A percentile compares a stretch with the other conserved stretches of the same genome.
phyloP scores from a whole-genome alignment of 2,888 invertebrate species.

The Arge pagana region DNA sequence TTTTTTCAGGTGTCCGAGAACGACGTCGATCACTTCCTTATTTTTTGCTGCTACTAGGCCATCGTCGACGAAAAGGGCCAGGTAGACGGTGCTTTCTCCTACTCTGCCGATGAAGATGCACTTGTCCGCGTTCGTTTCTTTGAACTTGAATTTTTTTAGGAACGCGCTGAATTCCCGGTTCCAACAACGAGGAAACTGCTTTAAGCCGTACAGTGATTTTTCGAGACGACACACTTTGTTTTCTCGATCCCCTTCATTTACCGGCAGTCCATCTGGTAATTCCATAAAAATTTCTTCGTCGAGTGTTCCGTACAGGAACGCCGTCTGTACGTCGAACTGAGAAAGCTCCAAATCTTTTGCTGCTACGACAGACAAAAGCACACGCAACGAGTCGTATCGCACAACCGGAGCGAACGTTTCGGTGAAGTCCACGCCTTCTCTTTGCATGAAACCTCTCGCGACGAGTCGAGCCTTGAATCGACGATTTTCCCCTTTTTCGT shows the following conservation, averaged over 20 bases:
- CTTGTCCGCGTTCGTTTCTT: conserved; percentile 21
- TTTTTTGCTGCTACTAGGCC: conserved; percentile 22
- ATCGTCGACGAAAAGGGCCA: conserved; percentile 25
- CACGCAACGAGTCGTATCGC: neutral
- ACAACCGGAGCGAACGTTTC: too few relatives aligned
- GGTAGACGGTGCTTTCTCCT: conserved; percentile 8
- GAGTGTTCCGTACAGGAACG: conserved; percentile 3
- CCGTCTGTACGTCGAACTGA: conserved; percentile 23
- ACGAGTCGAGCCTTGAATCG: conserved; percentile 3
- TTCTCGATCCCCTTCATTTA: neutral
- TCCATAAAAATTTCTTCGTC: conserved; percentile 8
- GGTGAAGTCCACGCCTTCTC: too few relatives aligned
- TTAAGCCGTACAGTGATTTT: conserved; percentile 25
- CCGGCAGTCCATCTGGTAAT: neutral
- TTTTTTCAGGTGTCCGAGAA: neutral
- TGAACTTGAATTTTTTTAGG: conserved; percentile 18
- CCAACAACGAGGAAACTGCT: conserved; percentile 23
- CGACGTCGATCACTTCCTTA: conserved; percentile 4
- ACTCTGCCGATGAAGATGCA: conserved; percentile 25
- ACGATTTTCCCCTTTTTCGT: neutral
- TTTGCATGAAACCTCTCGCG: neutral
- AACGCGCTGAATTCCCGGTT: conserved; percentile 18
- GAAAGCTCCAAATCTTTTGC: too few relatives aligned
- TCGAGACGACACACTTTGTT: conserved; percentile 16
- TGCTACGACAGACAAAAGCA: too few relatives aligned